These are phyloP conservation scores for Benthosema pterotum DNA, from an alignment of 2,797 vertebrate species.

Conservation along the genomic window DNA sequence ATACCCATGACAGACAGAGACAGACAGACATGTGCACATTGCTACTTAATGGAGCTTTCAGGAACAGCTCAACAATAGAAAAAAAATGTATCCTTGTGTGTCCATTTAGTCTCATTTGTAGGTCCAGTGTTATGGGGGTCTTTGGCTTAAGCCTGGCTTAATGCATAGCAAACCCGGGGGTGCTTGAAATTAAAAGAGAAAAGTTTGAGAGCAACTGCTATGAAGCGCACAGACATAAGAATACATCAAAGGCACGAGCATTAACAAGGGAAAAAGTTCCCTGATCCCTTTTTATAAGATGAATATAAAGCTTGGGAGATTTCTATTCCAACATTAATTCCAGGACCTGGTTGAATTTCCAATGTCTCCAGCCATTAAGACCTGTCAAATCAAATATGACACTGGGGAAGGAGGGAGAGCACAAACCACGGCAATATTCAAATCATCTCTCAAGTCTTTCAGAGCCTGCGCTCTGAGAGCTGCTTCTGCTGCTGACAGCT, in stretches of 20 bases:
- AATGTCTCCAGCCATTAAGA: constrained; percentile 71
- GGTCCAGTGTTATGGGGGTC: too few relatives aligned
- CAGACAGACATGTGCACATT: too few relatives aligned
- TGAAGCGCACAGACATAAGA: constrained; percentile 23
- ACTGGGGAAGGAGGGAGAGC: constrained; percentile 57
- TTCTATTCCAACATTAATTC: constrained; percentile 74
- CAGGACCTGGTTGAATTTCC: constrained; percentile 65
- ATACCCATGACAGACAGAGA: too few relatives aligned
- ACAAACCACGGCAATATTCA: constrained; percentile 70
- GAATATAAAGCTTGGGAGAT: constrained; percentile 50
- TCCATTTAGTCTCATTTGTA: too few relatives aligned
- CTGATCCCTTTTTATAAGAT: constrained; percentile 60
- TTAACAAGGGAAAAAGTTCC: constrained; percentile 67
- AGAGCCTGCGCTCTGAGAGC: constrained; percentile 44
- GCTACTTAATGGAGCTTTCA: too few relatives aligned
- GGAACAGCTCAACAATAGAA: too few relatives aligned
- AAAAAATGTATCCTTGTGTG: too few relatives aligned
- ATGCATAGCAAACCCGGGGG: too few relatives aligned
- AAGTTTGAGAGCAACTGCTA: not conserved
- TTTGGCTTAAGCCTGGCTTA: too few relatives aligned
- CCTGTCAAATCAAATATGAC: constrained; percentile 79
- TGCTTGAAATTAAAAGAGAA: too few relatives aligned
- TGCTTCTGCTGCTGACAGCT: constrained; percentile 63
- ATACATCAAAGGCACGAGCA: constrained; percentile 61
- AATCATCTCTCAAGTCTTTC: constrained; percentile 76